Base-by-base conservation (phyloP, 2,888 invertebrate genomes). In the Andrena camellia region DNA sequence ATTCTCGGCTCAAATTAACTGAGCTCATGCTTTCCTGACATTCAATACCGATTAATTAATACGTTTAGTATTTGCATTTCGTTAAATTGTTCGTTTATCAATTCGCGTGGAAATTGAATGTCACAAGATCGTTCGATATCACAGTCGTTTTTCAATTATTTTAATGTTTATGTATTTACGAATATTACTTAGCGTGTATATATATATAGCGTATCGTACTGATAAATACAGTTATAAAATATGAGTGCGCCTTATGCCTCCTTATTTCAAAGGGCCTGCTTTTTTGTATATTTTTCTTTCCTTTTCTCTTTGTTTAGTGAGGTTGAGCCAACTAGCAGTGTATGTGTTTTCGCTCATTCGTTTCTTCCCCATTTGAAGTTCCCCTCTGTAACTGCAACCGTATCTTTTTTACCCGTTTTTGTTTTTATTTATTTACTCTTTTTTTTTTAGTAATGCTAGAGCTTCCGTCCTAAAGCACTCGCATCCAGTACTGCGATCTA, bases 81-180 rank as follows among this genome's bases (percentile, higher is more conserved):
- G 80, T 91, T 90, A 90, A 81, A 91, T 92, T 88, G 86, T 91
- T 89, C 88, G 84, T 86, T 91, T 84, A 89, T 91, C 91, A 90
- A 91, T 92, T 92, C 90, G 87, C 92, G 85, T 91, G 90, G 92
- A 91, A 92, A 93, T 93, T 93, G 93, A 94, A 93, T 94, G 94
- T 93, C 92, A 90, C 93, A 93, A 94, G 94, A 94, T 94, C 94
- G 94, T 93, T 94, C 91, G 92, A 93, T 94, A 94, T 94, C 94
- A 94, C 94, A 94, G 94, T 94, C 93, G 93, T 93, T 93, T 93
- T 92, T 92, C 90, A 89, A 91, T 92, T 90, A 90, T 84, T 90
- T 90, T 90, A 92, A 90, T 90, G 91, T 93, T 80, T 92, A 92
- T 92, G 92, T 92, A 90, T 90, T 93, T 92, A 91, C 89, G 90